Evolutionary conservation across 2,797 vertebrate species (phyloP), one percentile per base, ranked within the genome.

Genomic region (Protonibea diacanthus): DNA sequence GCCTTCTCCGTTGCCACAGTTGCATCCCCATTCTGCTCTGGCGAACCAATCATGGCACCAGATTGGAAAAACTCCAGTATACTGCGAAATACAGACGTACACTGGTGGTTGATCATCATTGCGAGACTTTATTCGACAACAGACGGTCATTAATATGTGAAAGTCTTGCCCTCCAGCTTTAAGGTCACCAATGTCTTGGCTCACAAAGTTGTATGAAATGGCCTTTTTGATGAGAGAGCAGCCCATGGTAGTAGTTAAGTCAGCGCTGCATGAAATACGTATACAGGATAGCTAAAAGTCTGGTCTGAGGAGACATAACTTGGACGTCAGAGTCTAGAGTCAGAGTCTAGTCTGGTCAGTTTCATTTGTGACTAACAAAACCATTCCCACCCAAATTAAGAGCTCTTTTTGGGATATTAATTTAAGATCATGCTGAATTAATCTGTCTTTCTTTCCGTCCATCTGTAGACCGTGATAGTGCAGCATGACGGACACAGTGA

Each of bases 401-500:
- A 65, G 17, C 25, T 44, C 33, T 25, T 42, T 71, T 51, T 6
- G 27, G 45, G 27, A 5, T 9, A 57, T 57, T 48, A 72, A 11
- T n/a, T 45, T 63, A 57, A 75, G 23, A 42, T 48, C 6, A 33
- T 57, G 48, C 53, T 49, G 7, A 68, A 10, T 74, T 53, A 6
- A 13, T 77, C 12, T 81, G 58, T 62, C 65, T 80, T 47, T 62
- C 27, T 66, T 4, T 61, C 40, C 63, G 2, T 78, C 61, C 40
- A 56, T 45, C 51, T 74, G 63, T 75, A 91, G 90, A 82, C 73
- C 80, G 82, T 65, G 68, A 69, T 14, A 74, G 82, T 40, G 80
- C 86, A 84, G 90, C 86, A 95, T 95, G 95, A 94, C 95, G 4
- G 95, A 95, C 86, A 82, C 95, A 0, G 93, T 94, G 83, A 94